Conservation (phyloP, 2,797 vertebrate genomes). For the Eulemur rubriventer region DNA sequence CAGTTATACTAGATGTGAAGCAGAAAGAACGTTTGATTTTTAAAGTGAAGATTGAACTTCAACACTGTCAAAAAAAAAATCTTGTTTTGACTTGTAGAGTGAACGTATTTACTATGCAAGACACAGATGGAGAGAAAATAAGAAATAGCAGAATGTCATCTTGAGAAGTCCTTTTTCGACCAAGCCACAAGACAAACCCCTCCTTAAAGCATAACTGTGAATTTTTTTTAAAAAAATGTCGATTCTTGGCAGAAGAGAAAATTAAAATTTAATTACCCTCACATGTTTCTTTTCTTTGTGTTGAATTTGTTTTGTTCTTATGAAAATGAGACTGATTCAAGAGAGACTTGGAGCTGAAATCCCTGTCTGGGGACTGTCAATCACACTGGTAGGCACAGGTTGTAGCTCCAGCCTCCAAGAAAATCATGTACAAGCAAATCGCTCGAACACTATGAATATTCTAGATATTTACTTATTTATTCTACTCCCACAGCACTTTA, state of each 20-base stretch:
- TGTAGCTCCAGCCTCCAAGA: not conserved
- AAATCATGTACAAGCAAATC: not conserved
- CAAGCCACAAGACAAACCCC: slow-evolving; percentile 8
- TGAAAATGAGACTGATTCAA: slow-evolving; percentile 34
- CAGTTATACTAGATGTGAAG: slow-evolving; percentile 33
- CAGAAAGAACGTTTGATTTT: slow-evolving; percentile 61
- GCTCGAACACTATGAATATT: not conserved
- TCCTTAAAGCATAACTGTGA: slow-evolving; percentile 35
- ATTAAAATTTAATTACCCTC: slow-evolving; percentile 43
- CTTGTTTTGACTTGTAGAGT: slow-evolving; percentile 53
- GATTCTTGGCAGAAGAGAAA: slow-evolving; percentile 36
- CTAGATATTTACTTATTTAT: not conserved
- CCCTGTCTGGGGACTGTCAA: not conserved
- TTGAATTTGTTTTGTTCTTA: slow-evolving; percentile 47
- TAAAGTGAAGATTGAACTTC: slow-evolving; percentile 40
- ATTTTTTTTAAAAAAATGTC: not conserved
- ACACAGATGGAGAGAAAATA: slow-evolving; percentile 27
- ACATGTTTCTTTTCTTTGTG: slow-evolving; percentile 28
- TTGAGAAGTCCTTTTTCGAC: not conserved
- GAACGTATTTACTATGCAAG: slow-evolving; percentile 45
- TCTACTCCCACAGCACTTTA: not conserved
- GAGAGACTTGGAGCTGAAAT: not conserved
- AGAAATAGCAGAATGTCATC: slow-evolving; percentile 5
- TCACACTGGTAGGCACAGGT: not conserved
- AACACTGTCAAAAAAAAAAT: not conserved